phyloP scores from a whole-genome alignment of 1,140 invertebrate species.

The Melitaea cinxia region DNA sequence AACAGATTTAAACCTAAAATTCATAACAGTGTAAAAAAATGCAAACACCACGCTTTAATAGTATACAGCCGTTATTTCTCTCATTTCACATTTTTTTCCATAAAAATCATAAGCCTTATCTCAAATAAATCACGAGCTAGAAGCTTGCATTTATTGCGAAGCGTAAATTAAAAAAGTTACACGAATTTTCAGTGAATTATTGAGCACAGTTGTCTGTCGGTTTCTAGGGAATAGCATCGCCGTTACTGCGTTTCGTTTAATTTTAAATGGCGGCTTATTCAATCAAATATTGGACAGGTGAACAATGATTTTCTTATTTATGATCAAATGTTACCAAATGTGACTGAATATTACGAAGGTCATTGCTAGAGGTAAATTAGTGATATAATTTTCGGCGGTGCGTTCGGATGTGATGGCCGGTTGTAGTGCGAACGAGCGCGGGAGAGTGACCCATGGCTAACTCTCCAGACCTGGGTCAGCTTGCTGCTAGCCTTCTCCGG shows the following conservation, averaged over 20 bases:
- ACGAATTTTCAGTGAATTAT: slow-evolving; percentile 76
- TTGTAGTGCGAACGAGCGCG: slow-evolving; percentile 45
- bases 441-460: slow-evolving; percentile 77
- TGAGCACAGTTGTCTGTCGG: slow-evolving; percentile 57
- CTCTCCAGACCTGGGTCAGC: slow-evolving; percentile 74
- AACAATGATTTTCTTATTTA: slow-evolving; percentile 18
- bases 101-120: slow-evolving; percentile 51
- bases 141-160: slow-evolving; percentile 68
- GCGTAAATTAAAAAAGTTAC: slow-evolving; percentile 78
- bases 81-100: slow-evolving; percentile 22
- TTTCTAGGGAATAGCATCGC: slow-evolving; percentile 40
- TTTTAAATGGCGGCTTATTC: slow-evolving; percentile 25
- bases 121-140: slow-evolving; percentile 65
- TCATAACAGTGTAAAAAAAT: not conserved
- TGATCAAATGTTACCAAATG: slow-evolving; percentile 6
- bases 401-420: slow-evolving; percentile 55
- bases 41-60: slow-evolving; percentile 10
- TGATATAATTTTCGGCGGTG: slow-evolving; percentile 32
- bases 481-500: slow-evolving; percentile 79
- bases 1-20: not conserved
- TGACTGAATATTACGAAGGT: not conserved
- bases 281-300: slow-evolving; percentile 21
- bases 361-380: slow-evolving; percentile 11
- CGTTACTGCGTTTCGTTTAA: slow-evolving; percentile 25
- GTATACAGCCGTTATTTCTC: slow-evolving; percentile 4